Conservation (phyloP, 2,797 vertebrate species). For the Balearica regulorum region DNA sequence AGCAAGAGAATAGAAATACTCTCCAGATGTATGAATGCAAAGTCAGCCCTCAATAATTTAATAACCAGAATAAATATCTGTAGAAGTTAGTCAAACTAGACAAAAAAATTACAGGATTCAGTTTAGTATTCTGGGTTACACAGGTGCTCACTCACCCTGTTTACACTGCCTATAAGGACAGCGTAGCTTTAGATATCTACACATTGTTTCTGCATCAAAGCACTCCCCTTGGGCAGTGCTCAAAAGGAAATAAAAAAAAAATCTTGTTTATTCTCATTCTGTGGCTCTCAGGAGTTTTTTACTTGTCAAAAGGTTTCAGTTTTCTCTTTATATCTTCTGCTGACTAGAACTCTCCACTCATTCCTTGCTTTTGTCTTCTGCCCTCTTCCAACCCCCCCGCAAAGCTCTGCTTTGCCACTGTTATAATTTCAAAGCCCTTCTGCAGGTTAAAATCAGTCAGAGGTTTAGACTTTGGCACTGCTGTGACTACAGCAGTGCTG, state of each 20-base stretch:
- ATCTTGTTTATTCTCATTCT: slow-evolving; percentile 22
- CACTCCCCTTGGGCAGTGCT: background rate
- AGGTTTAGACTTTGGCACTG: background rate
- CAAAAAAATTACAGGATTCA: background rate
- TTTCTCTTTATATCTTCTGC: slow-evolving; percentile 29
- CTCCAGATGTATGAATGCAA: background rate
- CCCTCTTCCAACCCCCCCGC: background rate
- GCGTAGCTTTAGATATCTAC: background rate
- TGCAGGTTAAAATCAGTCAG: background rate
- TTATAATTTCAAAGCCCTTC: slow-evolving; percentile 17
- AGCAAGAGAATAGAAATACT: background rate
- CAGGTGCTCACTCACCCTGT: background rate
- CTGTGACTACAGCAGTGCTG: background rate
- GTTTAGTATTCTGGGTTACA: background rate
- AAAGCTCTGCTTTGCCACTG: background rate
- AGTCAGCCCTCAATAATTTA: background rate
- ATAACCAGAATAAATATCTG: background rate
- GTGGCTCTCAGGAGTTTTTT: background rate
- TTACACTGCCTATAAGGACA: background rate
- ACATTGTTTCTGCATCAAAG: slow-evolving; percentile 31
- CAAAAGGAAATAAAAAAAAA: background rate
- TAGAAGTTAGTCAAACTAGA: background rate
- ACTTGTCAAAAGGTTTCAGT: slow-evolving; percentile 35
- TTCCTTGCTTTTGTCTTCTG: background rate
- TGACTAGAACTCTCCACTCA: background rate